Percentiles rank a stretch among this genome's conserved stretches.
Evolutionary conservation across 2,113 vertebrate species (phyloP).

Genomic region (Lethenteron reissneri): DNA sequence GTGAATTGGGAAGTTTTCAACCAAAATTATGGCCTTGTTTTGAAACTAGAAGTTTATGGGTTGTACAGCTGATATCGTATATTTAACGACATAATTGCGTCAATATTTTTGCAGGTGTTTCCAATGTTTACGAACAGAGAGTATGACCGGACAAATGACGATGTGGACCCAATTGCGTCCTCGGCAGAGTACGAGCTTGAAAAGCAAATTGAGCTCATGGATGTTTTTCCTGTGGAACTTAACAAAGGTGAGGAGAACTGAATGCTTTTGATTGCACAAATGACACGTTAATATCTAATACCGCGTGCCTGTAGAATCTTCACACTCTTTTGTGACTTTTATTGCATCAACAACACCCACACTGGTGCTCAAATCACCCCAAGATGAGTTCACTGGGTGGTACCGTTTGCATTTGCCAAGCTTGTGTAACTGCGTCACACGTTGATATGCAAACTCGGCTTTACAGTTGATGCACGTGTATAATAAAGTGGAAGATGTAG

Average conservation of each 20-base stretch:
- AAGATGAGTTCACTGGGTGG: no score
- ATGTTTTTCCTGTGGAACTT: conserved; percentile 77
- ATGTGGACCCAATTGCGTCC: conserved; percentile 83
- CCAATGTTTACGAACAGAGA: conserved; percentile 83
- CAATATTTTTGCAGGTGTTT: conserved; percentile 40
- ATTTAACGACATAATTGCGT: neutral
- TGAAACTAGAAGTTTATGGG: neutral
- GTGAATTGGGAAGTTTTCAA: neutral
- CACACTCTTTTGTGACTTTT: neutral
- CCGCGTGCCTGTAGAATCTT: neutral
- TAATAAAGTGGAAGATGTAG: no score
- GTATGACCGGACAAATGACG: conserved; percentile 81
- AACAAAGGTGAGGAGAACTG: conserved; percentile 46
- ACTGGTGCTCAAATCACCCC: no score
- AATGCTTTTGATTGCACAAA: neutral
- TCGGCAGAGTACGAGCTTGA: conserved; percentile 86
- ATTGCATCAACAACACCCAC: no score
- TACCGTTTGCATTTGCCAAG: no score
- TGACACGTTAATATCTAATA: neutral
- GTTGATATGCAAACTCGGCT: no score
- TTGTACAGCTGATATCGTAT: neutral
- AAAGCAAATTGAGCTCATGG: conserved; percentile 76
- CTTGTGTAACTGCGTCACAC: no score
- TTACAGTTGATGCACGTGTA: no score
- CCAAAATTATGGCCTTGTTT: neutral